Evolutionary conservation across 2,888 invertebrate genomes (phyloP), one percentile per base, ranked within the genome.

Genomic region (Dione vanillae): DNA sequence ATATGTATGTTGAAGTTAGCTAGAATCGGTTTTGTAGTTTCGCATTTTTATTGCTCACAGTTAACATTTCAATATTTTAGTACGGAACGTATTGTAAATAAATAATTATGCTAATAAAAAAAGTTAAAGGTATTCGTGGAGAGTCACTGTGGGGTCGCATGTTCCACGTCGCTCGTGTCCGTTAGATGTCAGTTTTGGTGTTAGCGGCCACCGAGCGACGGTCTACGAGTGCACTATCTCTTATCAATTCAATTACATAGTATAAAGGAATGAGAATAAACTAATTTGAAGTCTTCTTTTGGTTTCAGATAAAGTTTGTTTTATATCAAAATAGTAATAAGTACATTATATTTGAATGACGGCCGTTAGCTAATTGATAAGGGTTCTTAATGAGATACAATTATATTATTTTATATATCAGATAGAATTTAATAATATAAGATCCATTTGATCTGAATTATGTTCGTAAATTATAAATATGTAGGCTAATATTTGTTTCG

Each of bases 121-220:
- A 7, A 1, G 47, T 40, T 14, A 47, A 59, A 77, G 79, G 83
- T 83, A 82, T 83, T 83, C 82, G 83, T 80, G 82, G 79, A 77
- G 82, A 65, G 80, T 79, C 77, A 72, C 78, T 79, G 78, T 71
- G 76, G 74, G 78, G 78, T 78, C 82, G 89, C 88, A 89, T 89
- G 79, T 77, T 83, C 81, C 81, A 75, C 82, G 82, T 80, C 86
- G 88, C 85, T 85, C 86, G 86, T 84, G 88, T 90, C 88, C 88
- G 90, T 87, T 92, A 92, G 92, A 87, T 92, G 92, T 90, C 88
- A 89, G 90, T 92, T 82, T 89, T 84, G 87, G 84, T 92, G 92
- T 91, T 92, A 90, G 91, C 82, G 85, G 85, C 87, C 87, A 81
- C 78, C 81, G 83, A 82, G 85, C 83, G 85, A 82, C 83, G 83